These are phyloP conservation scores for Hemibagrus wyckioides DNA, from an alignment of 2,113 vertebrate genomes.

Conservation along the genomic window DNA sequence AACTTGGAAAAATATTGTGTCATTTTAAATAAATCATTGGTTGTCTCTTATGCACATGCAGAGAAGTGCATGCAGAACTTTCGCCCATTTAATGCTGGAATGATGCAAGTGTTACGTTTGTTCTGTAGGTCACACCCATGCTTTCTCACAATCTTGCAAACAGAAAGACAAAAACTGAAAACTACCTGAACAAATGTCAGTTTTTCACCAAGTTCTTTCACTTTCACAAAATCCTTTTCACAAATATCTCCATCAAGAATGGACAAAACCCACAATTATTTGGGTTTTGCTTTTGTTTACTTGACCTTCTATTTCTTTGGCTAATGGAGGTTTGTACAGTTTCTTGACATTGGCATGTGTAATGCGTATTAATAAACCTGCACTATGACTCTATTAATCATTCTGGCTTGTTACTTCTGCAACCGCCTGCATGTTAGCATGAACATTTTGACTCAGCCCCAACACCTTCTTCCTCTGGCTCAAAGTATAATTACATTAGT, in stretches of 20 bases:
- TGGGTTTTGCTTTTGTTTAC: background rate
- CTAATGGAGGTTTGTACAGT: background rate
- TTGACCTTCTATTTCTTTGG: background rate
- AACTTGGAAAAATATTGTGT: background rate
- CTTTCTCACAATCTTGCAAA: background rate
- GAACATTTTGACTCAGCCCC: conserved; percentile 40
- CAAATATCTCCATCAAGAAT: background rate
- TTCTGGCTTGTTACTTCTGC: conserved; percentile 14
- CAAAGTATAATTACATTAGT: conserved; percentile 55
- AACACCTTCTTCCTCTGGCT: conserved; percentile 37
- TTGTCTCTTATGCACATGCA: background rate
- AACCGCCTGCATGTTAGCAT: conserved; percentile 15
- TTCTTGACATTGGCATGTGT: background rate
- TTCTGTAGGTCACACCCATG: background rate
- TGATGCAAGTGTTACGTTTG: background rate
- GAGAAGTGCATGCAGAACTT: background rate
- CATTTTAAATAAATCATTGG: background rate
- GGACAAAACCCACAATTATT: background rate
- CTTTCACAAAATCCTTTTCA: background rate
- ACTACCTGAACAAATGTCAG: background rate
- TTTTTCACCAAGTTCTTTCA: background rate
- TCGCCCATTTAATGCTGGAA: background rate
- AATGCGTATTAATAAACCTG: background rate
- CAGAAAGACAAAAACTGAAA: background rate
- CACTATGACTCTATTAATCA: conserved; percentile 6